Evolutionary conservation across 2,888 invertebrate species (phyloP), one percentile per base, ranked within the genome.

Genomic region (Andrena praecox): DNA sequence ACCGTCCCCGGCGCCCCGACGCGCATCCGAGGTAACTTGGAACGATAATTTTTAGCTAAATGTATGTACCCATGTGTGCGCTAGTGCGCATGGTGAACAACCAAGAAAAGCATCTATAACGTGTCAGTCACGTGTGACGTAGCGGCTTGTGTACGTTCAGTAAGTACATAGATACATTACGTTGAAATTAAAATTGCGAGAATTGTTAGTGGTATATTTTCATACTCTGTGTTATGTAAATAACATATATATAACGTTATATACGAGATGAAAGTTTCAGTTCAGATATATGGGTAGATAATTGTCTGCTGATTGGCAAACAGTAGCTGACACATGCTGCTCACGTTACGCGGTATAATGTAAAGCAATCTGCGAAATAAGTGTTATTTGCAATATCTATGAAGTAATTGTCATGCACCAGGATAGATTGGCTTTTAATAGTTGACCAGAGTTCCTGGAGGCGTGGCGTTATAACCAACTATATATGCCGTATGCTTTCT

Each of bases 61-160:
- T 27, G 56, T 56, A 27, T 42, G 20, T 31, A 62, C 62, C 20
- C 35, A 52, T 52, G 12, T 52, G 52, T 33, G 52, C 20, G 8
- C 10, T 12, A 27, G 27, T 63, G 62, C 77, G 70, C 67, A 62
- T 64, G 76, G 63, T 76, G 56, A 79, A 62, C 31, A 48, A 56
- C 72, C 70, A 78, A 82, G 82, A 85, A 76, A 87, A 79, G 72
- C 60, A 76, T 77, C 76, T 68, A 79, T 66, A 63, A 85, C 80
- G 87, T 83, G 80, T 75, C 67, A 76, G 60, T 81, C 86, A 87
- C 80, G 77, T 85, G 87, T 88, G 85, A 88, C 69, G 71, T 54
- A 50, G 73, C 62, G 60, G 78, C 72, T 63, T 59, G 60, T 62
- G 6, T 35, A 70, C 27, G 42, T 56, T 24, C 67, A 73, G 77